A percentile compares a stretch with the other conserved stretches of the same genome.
Evolutionary conservation across 2,888 invertebrate species (phyloP).

Genomic region (Drosophila pegasa): DNA sequence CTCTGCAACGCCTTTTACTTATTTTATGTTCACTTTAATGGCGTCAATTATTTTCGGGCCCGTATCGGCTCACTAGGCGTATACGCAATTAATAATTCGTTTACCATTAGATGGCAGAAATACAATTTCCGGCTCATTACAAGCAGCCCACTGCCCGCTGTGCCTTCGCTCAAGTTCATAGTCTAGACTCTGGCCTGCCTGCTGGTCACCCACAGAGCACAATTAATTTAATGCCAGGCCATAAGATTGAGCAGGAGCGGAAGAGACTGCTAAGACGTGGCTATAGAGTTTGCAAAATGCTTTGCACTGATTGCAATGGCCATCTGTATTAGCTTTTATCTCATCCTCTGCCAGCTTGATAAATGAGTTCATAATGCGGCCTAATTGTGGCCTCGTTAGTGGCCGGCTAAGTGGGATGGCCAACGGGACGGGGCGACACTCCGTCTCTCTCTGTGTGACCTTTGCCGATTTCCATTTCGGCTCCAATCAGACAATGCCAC

Average conservation of each 20-base stretch:
- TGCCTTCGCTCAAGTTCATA: constrained; percentile 5
- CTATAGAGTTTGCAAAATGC: constrained; percentile 39
- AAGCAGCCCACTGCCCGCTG: constrained; percentile 1
- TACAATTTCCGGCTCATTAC: constrained; percentile 70
- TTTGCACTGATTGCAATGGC: constrained; percentile 39
- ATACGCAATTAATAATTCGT: constrained; percentile 58
- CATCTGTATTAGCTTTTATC: constrained; percentile 24
- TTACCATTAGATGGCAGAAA: constrained; percentile 35
- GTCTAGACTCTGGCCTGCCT: constrained; percentile 21
- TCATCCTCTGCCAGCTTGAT: constrained; percentile 43
- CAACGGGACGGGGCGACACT: constrained; percentile 9
- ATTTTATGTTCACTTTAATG: background rate
- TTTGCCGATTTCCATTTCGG: constrained; percentile 49
- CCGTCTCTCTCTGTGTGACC: constrained; percentile 33
- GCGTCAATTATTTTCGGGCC: background rate
- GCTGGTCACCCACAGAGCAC: constrained; percentile 46
- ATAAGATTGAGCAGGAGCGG: constrained; percentile 3
- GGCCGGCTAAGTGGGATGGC: constrained; percentile 49
- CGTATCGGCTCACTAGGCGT: constrained; percentile 20
- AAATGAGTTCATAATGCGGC: constrained; percentile 69
- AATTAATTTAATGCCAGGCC: constrained; percentile 66
- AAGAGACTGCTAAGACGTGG: background rate
- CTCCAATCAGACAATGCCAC: constrained; percentile 32
- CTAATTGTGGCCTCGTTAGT: constrained; percentile 72
- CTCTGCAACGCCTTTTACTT: background rate